phyloP scores from a whole-genome alignment of 2,888 invertebrate genomes.

The Polietes domitor region DNA sequence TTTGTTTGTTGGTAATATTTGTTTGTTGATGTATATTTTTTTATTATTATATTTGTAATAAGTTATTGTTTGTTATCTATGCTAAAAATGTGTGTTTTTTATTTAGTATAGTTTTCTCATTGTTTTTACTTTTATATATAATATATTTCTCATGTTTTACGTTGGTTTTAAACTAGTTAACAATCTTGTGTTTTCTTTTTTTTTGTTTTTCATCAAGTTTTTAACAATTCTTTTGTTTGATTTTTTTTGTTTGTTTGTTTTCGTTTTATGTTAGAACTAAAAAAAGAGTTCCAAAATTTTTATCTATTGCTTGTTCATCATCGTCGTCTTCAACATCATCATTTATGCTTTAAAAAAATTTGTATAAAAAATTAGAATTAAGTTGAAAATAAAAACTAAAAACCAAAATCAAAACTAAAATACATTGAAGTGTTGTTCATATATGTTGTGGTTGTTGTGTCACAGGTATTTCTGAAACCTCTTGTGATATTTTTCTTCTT shows the following conservation, averaged over 20 bases:
- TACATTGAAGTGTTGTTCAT: slow-evolving; percentile 62
- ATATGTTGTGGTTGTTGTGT: slow-evolving; percentile 48
- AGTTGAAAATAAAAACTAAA: not conserved
- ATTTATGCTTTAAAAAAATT: slow-evolving; percentile 6
- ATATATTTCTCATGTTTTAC: slow-evolving; percentile 56
- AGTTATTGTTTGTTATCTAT: slow-evolving; percentile 65
- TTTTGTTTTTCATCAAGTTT: slow-evolving; percentile 60
- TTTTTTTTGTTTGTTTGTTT: slow-evolving; percentile 46
- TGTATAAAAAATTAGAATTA: slow-evolving; percentile 25
- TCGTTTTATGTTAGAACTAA: slow-evolving; percentile 36
- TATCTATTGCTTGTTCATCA: slow-evolving; percentile 32
- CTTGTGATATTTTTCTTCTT: slow-evolving; percentile 69
- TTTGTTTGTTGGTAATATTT: slow-evolving; percentile 41
- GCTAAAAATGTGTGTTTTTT: slow-evolving; percentile 64
- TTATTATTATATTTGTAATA: slow-evolving; percentile 61
- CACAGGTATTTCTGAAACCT: slow-evolving; percentile 78
- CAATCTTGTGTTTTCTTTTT: slow-evolving; percentile 67
- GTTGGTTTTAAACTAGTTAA: slow-evolving; percentile 64
- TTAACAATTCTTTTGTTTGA: slow-evolving; percentile 71
- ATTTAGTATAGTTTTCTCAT: slow-evolving; percentile 42
- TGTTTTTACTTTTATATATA: slow-evolving; percentile 40
- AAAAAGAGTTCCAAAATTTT: slow-evolving; percentile 64
- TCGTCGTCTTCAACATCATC: not conserved
- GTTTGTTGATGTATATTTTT: slow-evolving; percentile 58
- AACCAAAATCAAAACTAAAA: slow-evolving; percentile 36